These are phyloP conservation scores for Digitonthophagus gazella DNA, from an alignment of 2,888 invertebrate species.

Conservation along the genomic window DNA sequence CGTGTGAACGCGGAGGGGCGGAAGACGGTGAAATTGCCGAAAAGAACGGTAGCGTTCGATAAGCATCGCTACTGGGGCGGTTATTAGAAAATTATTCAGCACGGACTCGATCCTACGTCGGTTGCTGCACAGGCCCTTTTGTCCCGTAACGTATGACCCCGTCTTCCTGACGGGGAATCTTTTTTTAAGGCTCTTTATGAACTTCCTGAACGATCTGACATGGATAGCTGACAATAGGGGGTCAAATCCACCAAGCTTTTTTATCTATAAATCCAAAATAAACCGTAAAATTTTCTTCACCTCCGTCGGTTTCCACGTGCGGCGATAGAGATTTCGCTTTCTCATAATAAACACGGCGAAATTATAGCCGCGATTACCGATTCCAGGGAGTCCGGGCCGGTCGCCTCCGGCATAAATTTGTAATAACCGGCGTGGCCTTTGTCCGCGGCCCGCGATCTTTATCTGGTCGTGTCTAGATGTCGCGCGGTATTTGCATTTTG, in stretches of 20 bases:
- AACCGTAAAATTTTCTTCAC: neutral
- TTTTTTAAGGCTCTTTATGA: neutral
- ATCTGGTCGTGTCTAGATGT: conserved; percentile 27
- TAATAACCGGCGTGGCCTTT: conserved; percentile 7
- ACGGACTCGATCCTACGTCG: neutral
- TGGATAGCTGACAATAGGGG: neutral
- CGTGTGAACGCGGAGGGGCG: neutral
- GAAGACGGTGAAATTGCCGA: neutral
- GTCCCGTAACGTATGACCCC: neutral
- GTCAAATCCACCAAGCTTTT: neutral
- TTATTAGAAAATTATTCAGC: neutral
- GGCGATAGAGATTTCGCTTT: neutral
- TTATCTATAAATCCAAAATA: neutral
- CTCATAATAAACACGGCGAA: conserved; percentile 16
- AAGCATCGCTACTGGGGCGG: neutral
- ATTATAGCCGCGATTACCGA: conserved; percentile 10
- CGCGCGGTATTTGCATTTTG: conserved; percentile 31
- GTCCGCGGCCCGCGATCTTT: conserved; percentile 2
- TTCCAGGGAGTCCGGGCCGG: conserved; percentile 4
- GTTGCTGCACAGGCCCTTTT: neutral
- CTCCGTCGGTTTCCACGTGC: neutral
- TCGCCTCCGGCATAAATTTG: conserved; percentile 11
- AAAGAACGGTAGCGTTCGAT: neutral
- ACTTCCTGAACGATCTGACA: neutral
- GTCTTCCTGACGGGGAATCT: neutral